Percentiles rank a stretch among this genome's conserved stretches.
Evolutionary conservation across 1,140 invertebrate genomes (phyloP).

Genomic region (Rhysida immarginata): DNA sequence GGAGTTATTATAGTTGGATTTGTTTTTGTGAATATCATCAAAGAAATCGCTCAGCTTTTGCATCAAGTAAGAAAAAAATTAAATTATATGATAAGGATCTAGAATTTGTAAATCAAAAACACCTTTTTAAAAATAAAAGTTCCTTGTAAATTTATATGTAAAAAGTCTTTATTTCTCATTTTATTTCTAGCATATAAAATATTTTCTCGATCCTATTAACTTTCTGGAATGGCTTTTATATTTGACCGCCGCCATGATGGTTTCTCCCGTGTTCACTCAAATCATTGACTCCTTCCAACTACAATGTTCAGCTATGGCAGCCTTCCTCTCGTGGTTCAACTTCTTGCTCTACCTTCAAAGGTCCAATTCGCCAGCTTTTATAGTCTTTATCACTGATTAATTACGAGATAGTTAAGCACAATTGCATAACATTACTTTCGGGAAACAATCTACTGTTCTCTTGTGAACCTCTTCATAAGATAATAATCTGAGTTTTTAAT

Average conservation of each 20-base stretch:
- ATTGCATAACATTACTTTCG: no score
- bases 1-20: conserved; percentile 49
- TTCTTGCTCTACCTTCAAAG: conserved; percentile 63
- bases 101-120: neutral
- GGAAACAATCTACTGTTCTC: no score
- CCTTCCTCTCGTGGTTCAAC: conserved; percentile 77
- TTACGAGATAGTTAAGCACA: no score
- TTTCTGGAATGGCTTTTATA: conserved; percentile 51
- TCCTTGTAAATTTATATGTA: neutral
- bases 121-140: no score
- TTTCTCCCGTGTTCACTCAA: conserved; percentile 35
- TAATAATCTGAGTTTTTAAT: no score
- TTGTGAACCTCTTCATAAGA: no score
- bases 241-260: conserved; percentile 46
- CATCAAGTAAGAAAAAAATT: conserved; percentile 38
- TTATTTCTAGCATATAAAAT: conserved; percentile 15
- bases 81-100: neutral
- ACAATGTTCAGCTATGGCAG: conserved; percentile 52
- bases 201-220: conserved; percentile 33
- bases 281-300: conserved; percentile 38
- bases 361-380: no score
- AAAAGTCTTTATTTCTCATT: neutral
- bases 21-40: conserved; percentile 45
- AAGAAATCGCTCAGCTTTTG: conserved; percentile 57
- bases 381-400: no score